Base-by-base conservation (phyloP, 2,797 vertebrate genomes). In the Eulemur coronatus region DNA sequence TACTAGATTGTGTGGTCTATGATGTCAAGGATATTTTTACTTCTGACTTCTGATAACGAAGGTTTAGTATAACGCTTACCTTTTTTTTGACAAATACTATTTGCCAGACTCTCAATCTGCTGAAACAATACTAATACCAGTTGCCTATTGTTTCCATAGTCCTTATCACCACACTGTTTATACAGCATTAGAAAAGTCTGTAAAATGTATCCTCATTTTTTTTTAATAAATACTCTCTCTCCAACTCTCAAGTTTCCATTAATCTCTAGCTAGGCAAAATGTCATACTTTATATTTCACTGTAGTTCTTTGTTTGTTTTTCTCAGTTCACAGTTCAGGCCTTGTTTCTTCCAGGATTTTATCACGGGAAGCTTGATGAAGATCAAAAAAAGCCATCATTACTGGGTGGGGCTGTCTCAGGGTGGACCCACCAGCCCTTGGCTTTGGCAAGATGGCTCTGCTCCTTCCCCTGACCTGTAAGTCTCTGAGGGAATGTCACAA, bases 291-390 rank as follows among this genome's bases (percentile, higher is more conserved):
- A 20, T 65, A 55, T 30, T 59, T 90, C 59, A 75, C 2, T 9
- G 35, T 15, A 22, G 65, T 63, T 78, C 50, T 15, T 76, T 69
- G 61, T 75, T 81, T 43, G 5, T 7, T 70, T n/a, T 48, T 76
- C 13, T 70, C 18, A 5, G n/a, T 57, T 94, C 48, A 79, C 11
- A 18, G 12, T 43, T 67, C 22, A 30, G 38, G 7, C 67, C 65
- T 95, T 95, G 12, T 91, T 88, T 80, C 78, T 89, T 46, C 28
- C 0, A 98, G 97, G 70, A 95, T 24, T 98, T 96, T 84, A 67
- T 98, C 48, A 73, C 7, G 6, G 12, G 14, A 8, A 93, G 26
- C 26, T 76, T 96, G 33, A 9, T 5, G 30, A 93, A 69, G 18
- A 30, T 67, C 28, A 69, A 65, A 73, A 7, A 2, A 8, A 8